Percentiles rank a stretch among this genome's conserved stretches.
These are phyloP conservation scores for Scrobipalpa costella DNA, from an alignment of 2,888 invertebrate species.

Conservation along the genomic window DNA sequence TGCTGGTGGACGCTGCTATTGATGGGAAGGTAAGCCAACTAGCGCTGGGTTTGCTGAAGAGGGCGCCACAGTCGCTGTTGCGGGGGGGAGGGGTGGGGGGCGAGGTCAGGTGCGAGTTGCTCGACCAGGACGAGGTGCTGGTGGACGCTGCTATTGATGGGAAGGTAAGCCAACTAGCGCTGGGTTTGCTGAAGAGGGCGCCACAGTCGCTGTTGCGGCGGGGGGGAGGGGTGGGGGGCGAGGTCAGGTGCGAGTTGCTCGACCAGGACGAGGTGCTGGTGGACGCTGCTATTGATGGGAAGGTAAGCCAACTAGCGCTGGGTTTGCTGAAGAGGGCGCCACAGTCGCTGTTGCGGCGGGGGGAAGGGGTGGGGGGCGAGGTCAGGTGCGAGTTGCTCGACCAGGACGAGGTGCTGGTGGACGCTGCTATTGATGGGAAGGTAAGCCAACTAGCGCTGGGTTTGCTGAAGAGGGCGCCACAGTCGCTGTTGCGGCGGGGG, in stretches of 20 bases:
- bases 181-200: constrained; percentile 65
- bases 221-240: too few relatives aligned
- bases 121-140: constrained; percentile 90
- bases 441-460: constrained; percentile 42
- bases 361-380: constrained; percentile 39
- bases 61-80: constrained; percentile 66
- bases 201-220: constrained; percentile 62
- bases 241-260: constrained; percentile 56
- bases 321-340: constrained; percentile 69
- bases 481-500: too few relatives aligned
- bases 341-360: constrained; percentile 57
- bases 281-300: too few relatives aligned
- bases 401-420: constrained; percentile 90
- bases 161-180: constrained; percentile 56
- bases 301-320: constrained; percentile 35
- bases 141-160: constrained; percentile 90
- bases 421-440: constrained; percentile 88
- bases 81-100: constrained; percentile 39
- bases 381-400: constrained; percentile 74
- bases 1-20: constrained; percentile 89
- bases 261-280: constrained; percentile 91
- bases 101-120: constrained; percentile 50
- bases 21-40: constrained; percentile 77
- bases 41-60: constrained; percentile 50
- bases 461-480: too few relatives aligned